A percentile compares a stretch with the other conserved stretches of the same genome.
These are phyloP conservation scores for Neopipo cinnamomea DNA, from an alignment of 2,113 vertebrate genomes.

Conservation along the genomic window DNA sequence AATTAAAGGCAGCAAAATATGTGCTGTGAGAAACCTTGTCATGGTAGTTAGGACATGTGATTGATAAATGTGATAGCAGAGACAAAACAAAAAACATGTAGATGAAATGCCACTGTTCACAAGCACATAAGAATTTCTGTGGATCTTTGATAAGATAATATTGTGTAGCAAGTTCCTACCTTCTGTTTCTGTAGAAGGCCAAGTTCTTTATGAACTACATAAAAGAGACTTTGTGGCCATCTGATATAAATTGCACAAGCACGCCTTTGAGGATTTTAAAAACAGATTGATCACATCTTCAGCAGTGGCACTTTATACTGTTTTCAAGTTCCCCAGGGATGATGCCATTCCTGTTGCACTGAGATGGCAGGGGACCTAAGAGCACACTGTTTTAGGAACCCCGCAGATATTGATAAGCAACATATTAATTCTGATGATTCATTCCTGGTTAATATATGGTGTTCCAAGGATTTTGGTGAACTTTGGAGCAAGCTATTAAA, in stretches of 20 bases:
- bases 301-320: background rate
- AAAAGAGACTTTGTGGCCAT: background rate
- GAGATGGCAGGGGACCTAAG: background rate
- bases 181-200: background rate
- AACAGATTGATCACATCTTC: background rate
- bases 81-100: background rate
- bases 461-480: background rate
- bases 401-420: background rate
- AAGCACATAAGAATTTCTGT: background rate
- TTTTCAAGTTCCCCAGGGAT: background rate
- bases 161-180: background rate
- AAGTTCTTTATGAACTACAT: background rate
- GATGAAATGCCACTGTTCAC: background rate
- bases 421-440: background rate
- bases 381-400: background rate
- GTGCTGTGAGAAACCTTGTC: background rate
- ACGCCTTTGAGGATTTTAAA: background rate
- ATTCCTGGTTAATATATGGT: background rate
- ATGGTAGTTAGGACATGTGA: background rate
- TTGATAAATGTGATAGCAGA: background rate
- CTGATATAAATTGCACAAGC: background rate
- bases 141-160: background rate
- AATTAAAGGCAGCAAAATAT: background rate
- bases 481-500: background rate
- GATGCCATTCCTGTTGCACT: background rate